These are phyloP conservation scores for Dione vanillae DNA, from an alignment of 2,888 invertebrate species.

Conservation along the genomic window DNA sequence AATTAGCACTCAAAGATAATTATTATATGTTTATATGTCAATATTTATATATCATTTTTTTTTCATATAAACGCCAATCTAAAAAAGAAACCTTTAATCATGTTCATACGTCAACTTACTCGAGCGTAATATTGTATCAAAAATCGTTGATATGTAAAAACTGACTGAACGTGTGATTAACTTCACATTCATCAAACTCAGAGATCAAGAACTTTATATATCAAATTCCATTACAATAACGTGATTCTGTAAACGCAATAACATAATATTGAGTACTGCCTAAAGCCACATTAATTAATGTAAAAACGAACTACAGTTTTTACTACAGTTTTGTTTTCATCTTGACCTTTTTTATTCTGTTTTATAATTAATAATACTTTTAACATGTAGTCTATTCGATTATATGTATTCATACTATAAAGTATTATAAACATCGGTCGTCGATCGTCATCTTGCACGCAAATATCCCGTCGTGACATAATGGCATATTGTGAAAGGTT, in stretches of 20 bases:
- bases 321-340: too few species aligned
- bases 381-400: too few species aligned
- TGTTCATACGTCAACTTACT: slow-evolving; percentile 15
- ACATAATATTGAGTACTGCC: background rate
- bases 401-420: too few species aligned
- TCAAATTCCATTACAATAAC: background rate
- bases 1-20: background rate
- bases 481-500: too few species aligned
- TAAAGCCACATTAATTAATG: too few species aligned
- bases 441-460: too few species aligned
- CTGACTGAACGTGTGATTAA: slow-evolving; percentile 14
- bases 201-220: background rate
- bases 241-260: background rate
- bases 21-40: background rate
- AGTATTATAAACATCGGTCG: too few species aligned
- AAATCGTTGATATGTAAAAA: slow-evolving; percentile 15
- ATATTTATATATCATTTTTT: background rate
- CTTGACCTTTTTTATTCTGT: too few species aligned
- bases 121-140: slow-evolving; percentile 11
- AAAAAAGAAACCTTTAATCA: slow-evolving; percentile 6
- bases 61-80: too few species aligned
- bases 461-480: too few species aligned
- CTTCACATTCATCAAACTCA: slow-evolving; percentile 7
- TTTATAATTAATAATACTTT: too few species aligned
- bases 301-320: too few species aligned